Conservation (phyloP, 1,140 invertebrate species). For the Rhopalosiphum maidis region DNA sequence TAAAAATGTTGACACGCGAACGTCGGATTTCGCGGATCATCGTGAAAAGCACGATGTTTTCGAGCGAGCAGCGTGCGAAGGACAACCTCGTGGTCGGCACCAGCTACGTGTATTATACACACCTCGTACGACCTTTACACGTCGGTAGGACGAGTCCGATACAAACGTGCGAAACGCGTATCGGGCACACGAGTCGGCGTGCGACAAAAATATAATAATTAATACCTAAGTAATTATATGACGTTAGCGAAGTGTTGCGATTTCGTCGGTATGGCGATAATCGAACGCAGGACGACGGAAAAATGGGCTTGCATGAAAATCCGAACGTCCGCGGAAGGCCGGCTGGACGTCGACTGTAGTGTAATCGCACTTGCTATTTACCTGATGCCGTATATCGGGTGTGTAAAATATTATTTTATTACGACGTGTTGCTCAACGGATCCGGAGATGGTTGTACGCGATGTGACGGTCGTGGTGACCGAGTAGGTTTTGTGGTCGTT, state of each 20-base stretch:
- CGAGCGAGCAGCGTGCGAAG: neutral
- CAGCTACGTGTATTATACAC: neutral
- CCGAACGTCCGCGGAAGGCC: neutral
- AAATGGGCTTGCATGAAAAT: neutral
- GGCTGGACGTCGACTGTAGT: neutral
- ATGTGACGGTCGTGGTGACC: neutral
- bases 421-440: neutral
- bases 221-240: neutral
- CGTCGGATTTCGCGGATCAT: neutral
- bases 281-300: neutral
- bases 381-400: neutral
- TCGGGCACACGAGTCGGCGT: too few relatives aligned
- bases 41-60: neutral
- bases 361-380: neutral
- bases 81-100: neutral
- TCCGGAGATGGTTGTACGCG: neutral
- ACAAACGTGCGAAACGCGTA: neutral
- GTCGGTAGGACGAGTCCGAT: neutral
- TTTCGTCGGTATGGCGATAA: neutral
- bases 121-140: neutral
- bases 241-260: neutral
- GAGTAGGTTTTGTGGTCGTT: slow-evolving; percentile 31
- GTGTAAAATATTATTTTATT: neutral
- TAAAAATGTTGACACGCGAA: neutral
- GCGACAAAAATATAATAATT: too few relatives aligned